Base-by-base conservation (phyloP, 2,797 vertebrate species). In the Microctenopoma steveboyesi region DNA sequence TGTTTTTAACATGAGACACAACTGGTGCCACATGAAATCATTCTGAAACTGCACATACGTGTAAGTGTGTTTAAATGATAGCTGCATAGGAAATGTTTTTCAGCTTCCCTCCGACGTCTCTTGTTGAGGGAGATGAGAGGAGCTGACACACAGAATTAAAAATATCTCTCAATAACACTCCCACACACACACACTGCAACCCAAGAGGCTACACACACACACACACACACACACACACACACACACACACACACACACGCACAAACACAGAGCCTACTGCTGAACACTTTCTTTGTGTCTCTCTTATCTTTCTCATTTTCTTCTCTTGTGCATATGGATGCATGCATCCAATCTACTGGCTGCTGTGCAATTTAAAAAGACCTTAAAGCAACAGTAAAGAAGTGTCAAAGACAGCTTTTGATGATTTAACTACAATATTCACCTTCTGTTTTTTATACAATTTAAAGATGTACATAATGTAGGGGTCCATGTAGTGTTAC, bases 91-190 rank as follows among this genome's bases (percentile, higher is more conserved):
- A 89, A 86, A 84, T 86, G 74, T 84, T 86, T 84, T 86, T 77
- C 82, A 75, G 74, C 62, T 88, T 91, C 79, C 68, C 78, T 88
- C 72, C 70, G 59, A 86, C 72, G 54, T 90, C 88, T 92, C 85
- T 84, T 84, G 86, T 88, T 84, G 84, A 74, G 79, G 72, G 86
- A 91, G 84, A 90, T 88, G 89, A 90, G 90, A 88, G 86, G 82
- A 85, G 81, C 83, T 90, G 90, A 90, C 88, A 92, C 78, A 86
- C 78, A 83, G 87, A 90, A 90, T 88, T 90, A 91, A 91, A 93
- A 90, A 93, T 92, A 91, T 90, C 90, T 91, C 88, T 88, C 84
- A 91, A 89, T 84, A 89, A 89, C 85, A 86, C 90, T 78, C 90
- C 79, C 82, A 78, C 76, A 42, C 69, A 37, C 69, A 51, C 74